Percentiles rank a stretch among this genome's conserved stretches.
phyloP scores from a whole-genome alignment of 1,140 invertebrate genomes.

The Eurytemora carolleeae region DNA sequence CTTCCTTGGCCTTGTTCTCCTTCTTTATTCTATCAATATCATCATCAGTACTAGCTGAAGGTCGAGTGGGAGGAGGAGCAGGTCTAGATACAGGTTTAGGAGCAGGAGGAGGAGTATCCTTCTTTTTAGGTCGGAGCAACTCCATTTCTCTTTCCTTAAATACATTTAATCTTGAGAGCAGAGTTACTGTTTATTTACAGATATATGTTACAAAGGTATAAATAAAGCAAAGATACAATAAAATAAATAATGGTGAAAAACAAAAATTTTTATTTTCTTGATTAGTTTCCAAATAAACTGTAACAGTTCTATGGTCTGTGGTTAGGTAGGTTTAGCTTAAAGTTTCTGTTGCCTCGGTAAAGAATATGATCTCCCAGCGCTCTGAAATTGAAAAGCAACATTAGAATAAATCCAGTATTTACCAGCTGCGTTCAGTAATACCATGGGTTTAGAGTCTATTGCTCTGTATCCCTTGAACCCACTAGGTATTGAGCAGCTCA shows the following conservation, averaged over 20 bases:
- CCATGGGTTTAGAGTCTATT: no score
- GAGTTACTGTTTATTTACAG: neutral
- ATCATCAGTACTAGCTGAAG: constrained; percentile 66
- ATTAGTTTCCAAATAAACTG: no score
- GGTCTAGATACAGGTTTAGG: constrained; percentile 25
- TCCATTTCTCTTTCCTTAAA: constrained; percentile 17
- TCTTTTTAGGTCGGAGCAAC: constrained; percentile 17
- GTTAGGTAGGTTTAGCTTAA: no score
- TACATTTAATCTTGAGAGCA: neutral
- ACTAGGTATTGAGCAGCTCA: no score
- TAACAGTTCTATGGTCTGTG: no score
- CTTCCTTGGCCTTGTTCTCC: constrained; percentile 44
- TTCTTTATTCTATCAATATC: constrained; percentile 71
- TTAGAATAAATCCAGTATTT: neutral
- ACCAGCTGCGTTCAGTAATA: no score
- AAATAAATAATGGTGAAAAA: neutral
- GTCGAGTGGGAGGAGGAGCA: constrained; percentile 23
- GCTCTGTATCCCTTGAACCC: no score
- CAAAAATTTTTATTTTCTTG: no score
- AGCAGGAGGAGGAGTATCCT: constrained; percentile 23
- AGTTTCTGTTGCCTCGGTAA: constrained; percentile 7
- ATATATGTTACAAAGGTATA: no score
- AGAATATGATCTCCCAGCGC: constrained; percentile 8
- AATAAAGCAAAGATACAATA: neutral
- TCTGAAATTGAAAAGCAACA: neutral